phyloP scores from a whole-genome alignment of 1,140 invertebrate species.

The Metaphire vulgaris region DNA sequence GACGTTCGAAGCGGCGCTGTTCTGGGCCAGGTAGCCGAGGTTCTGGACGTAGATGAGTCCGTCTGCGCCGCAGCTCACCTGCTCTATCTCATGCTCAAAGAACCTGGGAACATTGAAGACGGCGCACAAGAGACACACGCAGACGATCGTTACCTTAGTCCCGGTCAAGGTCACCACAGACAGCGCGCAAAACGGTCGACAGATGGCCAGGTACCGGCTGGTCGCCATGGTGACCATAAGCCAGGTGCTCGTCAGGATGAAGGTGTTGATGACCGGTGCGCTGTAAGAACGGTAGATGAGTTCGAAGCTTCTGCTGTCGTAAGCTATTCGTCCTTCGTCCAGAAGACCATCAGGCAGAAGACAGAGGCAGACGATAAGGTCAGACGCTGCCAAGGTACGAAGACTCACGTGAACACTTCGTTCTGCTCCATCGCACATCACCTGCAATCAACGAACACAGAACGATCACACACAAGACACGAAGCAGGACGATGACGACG shows the following conservation, averaged over 20 bases:
- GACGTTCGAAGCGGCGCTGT: slow-evolving; percentile 19
- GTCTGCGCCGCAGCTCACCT: slow-evolving; percentile 34
- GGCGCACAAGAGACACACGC: slow-evolving; percentile 38
- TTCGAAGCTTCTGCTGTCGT: slow-evolving; percentile 1
- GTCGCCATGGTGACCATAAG: slow-evolving; percentile 48
- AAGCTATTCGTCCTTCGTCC: not conserved
- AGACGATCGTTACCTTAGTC: slow-evolving; percentile 38
- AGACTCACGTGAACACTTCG: slow-evolving; percentile 22
- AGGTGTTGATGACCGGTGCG: slow-evolving; percentile 42
- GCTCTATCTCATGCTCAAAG: slow-evolving; percentile 39
- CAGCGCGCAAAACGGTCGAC: slow-evolving; percentile 46
- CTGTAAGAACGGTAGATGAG: slow-evolving; percentile 29
- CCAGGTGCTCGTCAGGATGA: slow-evolving; percentile 48
- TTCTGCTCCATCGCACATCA: slow-evolving; percentile 13
- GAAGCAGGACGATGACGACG: no score
- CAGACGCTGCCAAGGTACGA: slow-evolving; percentile 17
- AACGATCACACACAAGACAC: no score
- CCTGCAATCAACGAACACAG: no score
- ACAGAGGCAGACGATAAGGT: slow-evolving; percentile 24
- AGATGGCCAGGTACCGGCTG: slow-evolving; percentile 46
- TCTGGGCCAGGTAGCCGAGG: not conserved
- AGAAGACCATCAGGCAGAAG: slow-evolving; percentile 17
- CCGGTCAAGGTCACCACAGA: slow-evolving; percentile 41
- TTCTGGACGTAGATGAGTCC: slow-evolving; percentile 26
- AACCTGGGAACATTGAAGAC: slow-evolving; percentile 42